Base-by-base conservation (phyloP, 1,140 invertebrate species). In the Drosophila dunni region DNA sequence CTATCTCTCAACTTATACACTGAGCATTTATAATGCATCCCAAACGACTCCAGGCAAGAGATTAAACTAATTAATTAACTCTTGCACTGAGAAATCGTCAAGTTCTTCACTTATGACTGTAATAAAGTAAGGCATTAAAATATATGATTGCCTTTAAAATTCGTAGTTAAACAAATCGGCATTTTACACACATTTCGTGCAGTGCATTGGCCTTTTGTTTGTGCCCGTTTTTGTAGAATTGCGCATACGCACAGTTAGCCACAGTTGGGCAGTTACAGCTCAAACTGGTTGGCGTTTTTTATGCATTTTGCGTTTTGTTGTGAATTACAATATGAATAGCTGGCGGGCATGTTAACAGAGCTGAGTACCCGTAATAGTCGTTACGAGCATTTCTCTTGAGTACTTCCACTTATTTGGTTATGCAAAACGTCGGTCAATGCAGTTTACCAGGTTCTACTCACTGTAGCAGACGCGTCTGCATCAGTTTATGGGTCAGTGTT, bases 221-320 rank as follows among this genome's bases (percentile, higher is more conserved):
- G 57, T 61, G 33, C 46, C 50, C 53, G 10, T 73, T 74, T 74
- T 62, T 24, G 8, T 9, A 11, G 33, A 57, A 74, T 74, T 69
- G 57, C 65, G 51, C 71, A 74, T 74, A 69, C 71, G 71, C 65
- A 74, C 71, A 74, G 65, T 74, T 69, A 62, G 17, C 66, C 56
- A 29, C 48, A 48, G 17, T 42, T 45, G 29, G 46, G 44, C 46
- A 36, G 45, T 50, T 42, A 63, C 53, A 51, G 13, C 38, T 60
- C 36, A 38, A 15, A 11, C 29, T 15, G 50, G 61, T 13, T 46
- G 33, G 15, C 50, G 17, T 20, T 53, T 53, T 51, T 34, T 53
- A 34, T 53, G 24, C 11, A 11, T 53, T 34, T 34, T 15, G 34
- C 29, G 15, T 53, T n/a, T 33, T 15, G 50, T 33, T 53, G 50